Evolutionary conservation across 2,113 vertebrate genomes (phyloP).

Genomic region (Macroglossus sobrinus): DNA sequence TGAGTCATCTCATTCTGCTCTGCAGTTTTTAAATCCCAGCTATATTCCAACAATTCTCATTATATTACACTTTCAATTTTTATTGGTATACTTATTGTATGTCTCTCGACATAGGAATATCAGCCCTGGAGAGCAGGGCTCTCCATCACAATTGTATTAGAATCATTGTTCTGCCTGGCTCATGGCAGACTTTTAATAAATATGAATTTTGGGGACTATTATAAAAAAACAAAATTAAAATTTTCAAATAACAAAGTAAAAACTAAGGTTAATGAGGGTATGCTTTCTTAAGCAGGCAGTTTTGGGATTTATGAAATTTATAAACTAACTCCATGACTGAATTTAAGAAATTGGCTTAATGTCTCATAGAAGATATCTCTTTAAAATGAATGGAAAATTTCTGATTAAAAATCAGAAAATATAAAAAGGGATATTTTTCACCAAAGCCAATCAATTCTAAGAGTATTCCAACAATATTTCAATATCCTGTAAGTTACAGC

Average conservation of each 20-base stretch:
- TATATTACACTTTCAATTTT: neutral
- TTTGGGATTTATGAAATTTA: neutral
- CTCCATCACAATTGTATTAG: neutral
- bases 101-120: neutral
- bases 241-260: neutral
- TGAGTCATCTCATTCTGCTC: neutral
- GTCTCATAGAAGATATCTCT: neutral
- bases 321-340: neutral
- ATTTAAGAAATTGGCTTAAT: neutral
- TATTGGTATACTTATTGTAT: neutral
- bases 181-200: neutral
- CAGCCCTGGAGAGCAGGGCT: neutral
- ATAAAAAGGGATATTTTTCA: neutral
- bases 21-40: neutral
- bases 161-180: neutral
- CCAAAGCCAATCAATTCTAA: neutral
- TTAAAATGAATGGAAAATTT: neutral
- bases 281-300: neutral
- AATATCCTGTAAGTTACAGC: neutral
- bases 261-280: neutral
- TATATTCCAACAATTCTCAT: neutral
- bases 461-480: neutral
- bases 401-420: neutral
- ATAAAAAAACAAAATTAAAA: neutral
- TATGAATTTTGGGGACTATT: neutral